phyloP scores from a whole-genome alignment of 37 sponge, comb jelly and placozoan genomes.

The Corticium candelabrum region DNA sequence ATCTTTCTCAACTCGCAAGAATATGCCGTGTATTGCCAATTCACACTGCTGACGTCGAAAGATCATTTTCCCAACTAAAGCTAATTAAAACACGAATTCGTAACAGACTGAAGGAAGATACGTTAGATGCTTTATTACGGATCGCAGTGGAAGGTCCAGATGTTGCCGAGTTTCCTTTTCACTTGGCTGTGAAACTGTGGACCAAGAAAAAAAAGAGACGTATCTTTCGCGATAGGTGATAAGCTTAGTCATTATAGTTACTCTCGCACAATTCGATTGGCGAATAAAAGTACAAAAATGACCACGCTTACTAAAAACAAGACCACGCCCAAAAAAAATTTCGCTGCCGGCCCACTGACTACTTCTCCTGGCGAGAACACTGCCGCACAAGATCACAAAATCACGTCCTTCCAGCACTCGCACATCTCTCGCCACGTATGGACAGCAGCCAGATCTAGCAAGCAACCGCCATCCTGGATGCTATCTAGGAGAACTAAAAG shows the following conservation, averaged over 20 bases:
- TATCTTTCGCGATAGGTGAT: not conserved
- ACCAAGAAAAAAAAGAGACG: not conserved
- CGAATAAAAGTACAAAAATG: slow-evolving; percentile 1
- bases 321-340: not conserved
- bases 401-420: too few species aligned
- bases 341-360: not conserved
- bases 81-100: slow-evolving; percentile 11
- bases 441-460: too few species aligned
- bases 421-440: too few species aligned
- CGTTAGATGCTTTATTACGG: not conserved
- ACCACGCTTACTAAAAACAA: not conserved
- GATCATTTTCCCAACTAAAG: not conserved
- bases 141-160: slow-evolving; percentile 3
- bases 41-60: not conserved
- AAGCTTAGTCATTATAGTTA: not conserved
- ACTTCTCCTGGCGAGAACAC: not conserved
- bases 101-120: not conserved
- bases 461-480: too few species aligned
- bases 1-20: not conserved
- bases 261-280: too few species aligned
- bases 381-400: too few species aligned
- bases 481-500: too few species aligned
- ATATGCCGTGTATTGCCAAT: slow-evolving; percentile 6
- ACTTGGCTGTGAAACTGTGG: not conserved
- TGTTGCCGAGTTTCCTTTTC: not conserved